Conservation (phyloP, 2,888 invertebrate species). For the Eristalis pertinax region DNA sequence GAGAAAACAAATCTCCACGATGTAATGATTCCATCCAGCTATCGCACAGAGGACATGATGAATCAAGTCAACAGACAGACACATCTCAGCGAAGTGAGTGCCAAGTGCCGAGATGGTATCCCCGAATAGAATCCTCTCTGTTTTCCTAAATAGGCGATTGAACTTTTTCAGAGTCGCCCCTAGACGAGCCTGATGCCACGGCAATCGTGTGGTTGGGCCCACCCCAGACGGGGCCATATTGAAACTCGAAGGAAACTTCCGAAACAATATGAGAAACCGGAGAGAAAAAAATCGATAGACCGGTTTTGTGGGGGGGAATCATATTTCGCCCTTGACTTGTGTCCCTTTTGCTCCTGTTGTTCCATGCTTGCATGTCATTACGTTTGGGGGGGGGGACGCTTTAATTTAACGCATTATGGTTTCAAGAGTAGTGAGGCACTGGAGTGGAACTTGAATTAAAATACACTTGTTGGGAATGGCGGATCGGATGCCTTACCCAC, state of each 20-base stretch:
- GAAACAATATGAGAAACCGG: background rate
- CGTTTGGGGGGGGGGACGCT: background rate
- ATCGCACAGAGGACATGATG: constrained; percentile 43
- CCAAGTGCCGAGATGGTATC: constrained; percentile 37
- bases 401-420: constrained; percentile 34
- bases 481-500: background rate
- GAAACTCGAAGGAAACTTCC: background rate
- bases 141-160: constrained; percentile 15
- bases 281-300: constrained; percentile 23
- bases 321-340: background rate
- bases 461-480: background rate
- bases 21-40: constrained; percentile 48
- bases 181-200: constrained; percentile 1
- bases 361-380: constrained; percentile 21
- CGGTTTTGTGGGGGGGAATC: background rate
- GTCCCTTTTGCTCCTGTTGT: background rate
- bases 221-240: constrained; percentile 8
- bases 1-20: constrained; percentile 26
- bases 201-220: background rate
- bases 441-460: constrained; percentile 5
- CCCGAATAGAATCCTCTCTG: background rate
- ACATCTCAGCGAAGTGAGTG: constrained; percentile 12
- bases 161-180: constrained; percentile 20
- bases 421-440: constrained; percentile 19
- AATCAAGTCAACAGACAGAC: constrained; percentile 2